phyloP scores from a whole-genome alignment of 2,888 invertebrate species.

The Lepidocyrtinus sp. region DNA sequence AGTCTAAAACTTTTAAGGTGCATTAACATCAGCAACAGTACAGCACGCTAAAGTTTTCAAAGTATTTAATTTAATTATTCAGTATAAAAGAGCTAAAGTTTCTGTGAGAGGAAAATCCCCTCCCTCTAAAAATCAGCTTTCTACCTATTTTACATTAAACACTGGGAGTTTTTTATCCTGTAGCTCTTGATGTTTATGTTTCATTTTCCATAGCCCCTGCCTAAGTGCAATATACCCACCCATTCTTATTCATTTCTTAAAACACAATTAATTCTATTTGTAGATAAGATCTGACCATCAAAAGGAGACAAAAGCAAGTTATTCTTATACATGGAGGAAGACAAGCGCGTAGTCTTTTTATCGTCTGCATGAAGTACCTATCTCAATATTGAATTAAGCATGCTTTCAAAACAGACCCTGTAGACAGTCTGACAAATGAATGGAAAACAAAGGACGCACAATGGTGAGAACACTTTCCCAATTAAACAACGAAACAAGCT shows the following conservation, averaged over 20 bases:
- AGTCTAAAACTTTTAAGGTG: slow-evolving; percentile 18
- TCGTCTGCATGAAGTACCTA: neutral
- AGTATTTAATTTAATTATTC: slow-evolving; percentile 46
- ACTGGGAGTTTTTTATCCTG: neutral
- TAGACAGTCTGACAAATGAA: neutral
- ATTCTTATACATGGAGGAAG: neutral
- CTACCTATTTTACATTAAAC: neutral
- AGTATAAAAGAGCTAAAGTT: slow-evolving; percentile 25
- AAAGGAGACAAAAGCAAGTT: slow-evolving; percentile 42
- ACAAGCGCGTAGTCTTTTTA: too few species aligned
- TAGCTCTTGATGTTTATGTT: neutral
- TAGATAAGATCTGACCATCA: slow-evolving; percentile 55
- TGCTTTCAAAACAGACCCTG: neutral
- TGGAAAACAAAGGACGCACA: neutral
- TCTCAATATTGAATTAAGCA: neutral
- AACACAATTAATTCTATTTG: slow-evolving; percentile 31
- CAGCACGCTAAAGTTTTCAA: neutral
- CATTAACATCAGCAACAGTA: slow-evolving; percentile 33
- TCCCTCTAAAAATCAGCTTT: neutral
- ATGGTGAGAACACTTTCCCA: slow-evolving; percentile 11
- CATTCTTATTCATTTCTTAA: slow-evolving; percentile 18
- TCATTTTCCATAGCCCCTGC: neutral
- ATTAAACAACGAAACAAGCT: slow-evolving; percentile 2
- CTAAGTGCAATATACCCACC: neutral
- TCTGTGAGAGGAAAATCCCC: neutral